Conservation (phyloP, 64 coral and sea anemone species). For the Trachythela sp. region DNA sequence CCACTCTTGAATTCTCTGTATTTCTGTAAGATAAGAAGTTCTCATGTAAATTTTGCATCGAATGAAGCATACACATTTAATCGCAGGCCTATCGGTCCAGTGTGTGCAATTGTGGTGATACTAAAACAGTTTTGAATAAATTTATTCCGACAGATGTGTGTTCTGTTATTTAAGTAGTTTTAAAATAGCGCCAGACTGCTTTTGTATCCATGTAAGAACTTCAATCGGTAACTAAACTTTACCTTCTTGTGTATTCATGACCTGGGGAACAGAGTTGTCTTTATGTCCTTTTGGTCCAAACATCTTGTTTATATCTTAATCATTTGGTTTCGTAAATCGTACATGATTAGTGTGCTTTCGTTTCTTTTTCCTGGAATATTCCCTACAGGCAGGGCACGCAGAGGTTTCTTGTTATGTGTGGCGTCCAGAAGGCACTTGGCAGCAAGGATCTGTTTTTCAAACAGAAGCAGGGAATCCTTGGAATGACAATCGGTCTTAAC, state of each 20-base stretch:
- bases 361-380: constrained; percentile 2
- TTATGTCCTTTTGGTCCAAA: not conserved
- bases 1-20: too few relatives aligned
- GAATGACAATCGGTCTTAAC: too few relatives aligned
- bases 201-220: too few relatives aligned
- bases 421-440: too few relatives aligned
- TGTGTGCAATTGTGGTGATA: not conserved
- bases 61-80: too few relatives aligned
- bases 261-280: not conserved
- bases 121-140: not conserved
- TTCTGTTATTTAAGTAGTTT: not conserved
- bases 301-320: not conserved
- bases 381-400: too few relatives aligned
- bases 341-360: constrained; percentile 7
- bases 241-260: not conserved
- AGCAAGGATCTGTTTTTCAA: too few relatives aligned
- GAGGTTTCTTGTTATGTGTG: too few relatives aligned
- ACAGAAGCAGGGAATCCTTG: too few relatives aligned
- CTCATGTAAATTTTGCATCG: not conserved
- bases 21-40: not conserved
- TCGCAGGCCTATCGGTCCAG: not conserved
- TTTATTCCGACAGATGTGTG: not conserved
- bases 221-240: too few relatives aligned
- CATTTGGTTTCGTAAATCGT: constrained; percentile 5
- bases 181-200: not conserved